phyloP scores from a whole-genome alignment of 1,140 invertebrate species.

The Drosophila tropicalis region DNA sequence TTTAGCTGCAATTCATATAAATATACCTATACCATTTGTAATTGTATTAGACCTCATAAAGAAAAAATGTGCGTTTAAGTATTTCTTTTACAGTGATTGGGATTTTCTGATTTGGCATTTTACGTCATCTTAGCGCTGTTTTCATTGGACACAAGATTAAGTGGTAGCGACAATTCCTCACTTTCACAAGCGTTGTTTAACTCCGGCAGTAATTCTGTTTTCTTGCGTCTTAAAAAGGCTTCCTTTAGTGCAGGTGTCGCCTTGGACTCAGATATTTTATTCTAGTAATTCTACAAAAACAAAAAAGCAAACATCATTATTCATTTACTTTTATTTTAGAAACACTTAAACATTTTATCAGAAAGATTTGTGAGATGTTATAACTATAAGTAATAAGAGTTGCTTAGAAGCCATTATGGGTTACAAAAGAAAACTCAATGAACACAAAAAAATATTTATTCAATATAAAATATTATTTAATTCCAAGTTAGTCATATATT shows the following conservation, averaged over 20 bases:
- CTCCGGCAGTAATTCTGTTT: slow-evolving; percentile 59
- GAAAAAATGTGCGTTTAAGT: slow-evolving; percentile 59
- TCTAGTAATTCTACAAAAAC: slow-evolving; percentile 61
- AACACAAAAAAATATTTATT: too few species aligned
- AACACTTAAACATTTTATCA: too few species aligned
- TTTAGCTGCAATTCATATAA: slow-evolving; percentile 19
- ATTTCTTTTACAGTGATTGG: slow-evolving; percentile 38
- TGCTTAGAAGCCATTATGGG: too few species aligned
- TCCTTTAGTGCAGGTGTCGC: slow-evolving; percentile 63
- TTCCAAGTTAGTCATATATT: too few species aligned
- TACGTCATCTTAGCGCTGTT: slow-evolving; percentile 79
- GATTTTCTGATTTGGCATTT: slow-evolving; percentile 74
- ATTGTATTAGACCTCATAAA: slow-evolving; percentile 57
- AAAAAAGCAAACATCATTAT: too few species aligned
- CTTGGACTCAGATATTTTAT: slow-evolving; percentile 52
- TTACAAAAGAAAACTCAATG: too few species aligned
- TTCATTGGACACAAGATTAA: slow-evolving; percentile 81
- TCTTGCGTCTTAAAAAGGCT: slow-evolving; percentile 62
- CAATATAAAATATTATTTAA: too few species aligned
- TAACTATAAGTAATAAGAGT: too few species aligned
- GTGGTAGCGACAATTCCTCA: slow-evolving; percentile 70
- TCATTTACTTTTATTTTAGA: not conserved
- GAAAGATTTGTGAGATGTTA: too few species aligned
- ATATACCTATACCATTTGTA: slow-evolving; percentile 38
- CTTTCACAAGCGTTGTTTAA: slow-evolving; percentile 64